Evolutionary conservation across 2,113 vertebrate species (phyloP).

Genomic region (Mesembrinibis cayennensis): DNA sequence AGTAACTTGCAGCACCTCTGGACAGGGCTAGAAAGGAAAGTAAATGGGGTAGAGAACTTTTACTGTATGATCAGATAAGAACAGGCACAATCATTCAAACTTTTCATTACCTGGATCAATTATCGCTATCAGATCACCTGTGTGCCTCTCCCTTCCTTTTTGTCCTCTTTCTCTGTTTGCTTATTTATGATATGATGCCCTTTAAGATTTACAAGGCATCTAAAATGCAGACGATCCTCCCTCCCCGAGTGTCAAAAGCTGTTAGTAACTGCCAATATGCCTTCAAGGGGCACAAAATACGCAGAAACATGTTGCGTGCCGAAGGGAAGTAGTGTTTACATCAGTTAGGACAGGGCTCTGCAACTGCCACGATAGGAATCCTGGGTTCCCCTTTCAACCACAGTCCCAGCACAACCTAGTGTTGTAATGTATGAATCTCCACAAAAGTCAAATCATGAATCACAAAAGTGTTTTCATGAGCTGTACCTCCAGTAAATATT

Average conservation of each 20-base stretch:
- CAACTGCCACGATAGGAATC: background rate
- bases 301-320: rapidly evolving
- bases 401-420: background rate
- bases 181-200: background rate
- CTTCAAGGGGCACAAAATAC: background rate
- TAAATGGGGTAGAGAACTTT: background rate
- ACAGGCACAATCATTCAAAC: background rate
- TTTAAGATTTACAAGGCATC: background rate
- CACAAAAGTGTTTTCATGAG: background rate
- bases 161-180: background rate
- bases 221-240: background rate
- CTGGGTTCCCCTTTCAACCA: background rate
- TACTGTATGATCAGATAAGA: background rate
- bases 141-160: background rate
- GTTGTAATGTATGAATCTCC: background rate
- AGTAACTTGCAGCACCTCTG: background rate
- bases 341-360: background rate
- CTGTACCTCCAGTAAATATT: background rate
- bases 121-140: background rate
- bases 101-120: background rate
- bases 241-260: background rate
- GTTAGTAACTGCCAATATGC: background rate
- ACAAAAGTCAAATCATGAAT: background rate
- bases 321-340: background rate
- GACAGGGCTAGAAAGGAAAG: background rate